Base-by-base conservation (phyloP, 1,140 invertebrate species). In the Eumeta japonica region DNA sequence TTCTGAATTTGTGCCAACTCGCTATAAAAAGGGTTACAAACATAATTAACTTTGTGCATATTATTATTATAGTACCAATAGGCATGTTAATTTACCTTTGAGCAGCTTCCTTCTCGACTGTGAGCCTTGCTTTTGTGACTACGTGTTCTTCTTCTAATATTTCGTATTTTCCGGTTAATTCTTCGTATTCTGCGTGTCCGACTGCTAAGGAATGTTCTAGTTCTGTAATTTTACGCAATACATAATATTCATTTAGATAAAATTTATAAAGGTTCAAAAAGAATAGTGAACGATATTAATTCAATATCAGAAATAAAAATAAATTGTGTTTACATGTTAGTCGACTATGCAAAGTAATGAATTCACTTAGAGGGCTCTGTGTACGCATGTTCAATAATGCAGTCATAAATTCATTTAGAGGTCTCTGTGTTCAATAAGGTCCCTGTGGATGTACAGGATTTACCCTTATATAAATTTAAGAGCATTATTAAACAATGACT, bases 111-210 rank as follows among this genome's bases (percentile, higher is more conserved):
- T 88, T 90, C 60, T 92, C 87, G 20, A 82, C 83, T 3, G 87
- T 85, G 1, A 90, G 66, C 64, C 87, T 80, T 10, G 86, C 82
- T 62, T 90, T 91, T 33, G 84, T 84, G 0, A 87, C 79, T 0
- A 89, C 85, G 46, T 88, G 87, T 55, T 91, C 88, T 60, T 91
- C 88, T 55, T 86, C 84, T n/a, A 94, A 66, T 40, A 87, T 77
- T 53, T 90, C 89, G 63, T 91, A 89, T 61, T 88, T 90, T 2
- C 78, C 75, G 16, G 86, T 90, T 4, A 93, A 70, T 46, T 91
- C 88, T 42, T 89, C 84, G 60, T 87, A 88, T 45, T 89, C 84
- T 41, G 85, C 81, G 37, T 82, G 81, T 54, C 86, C 84, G 13
- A 75, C 75, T 19, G 76, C 76, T 18, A 90, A 47, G 24, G 83